Evolutionary conservation across 2,888 invertebrate species (phyloP), one percentile per base, ranked within the genome.

Genomic region (Keiferia lycopersicella): DNA sequence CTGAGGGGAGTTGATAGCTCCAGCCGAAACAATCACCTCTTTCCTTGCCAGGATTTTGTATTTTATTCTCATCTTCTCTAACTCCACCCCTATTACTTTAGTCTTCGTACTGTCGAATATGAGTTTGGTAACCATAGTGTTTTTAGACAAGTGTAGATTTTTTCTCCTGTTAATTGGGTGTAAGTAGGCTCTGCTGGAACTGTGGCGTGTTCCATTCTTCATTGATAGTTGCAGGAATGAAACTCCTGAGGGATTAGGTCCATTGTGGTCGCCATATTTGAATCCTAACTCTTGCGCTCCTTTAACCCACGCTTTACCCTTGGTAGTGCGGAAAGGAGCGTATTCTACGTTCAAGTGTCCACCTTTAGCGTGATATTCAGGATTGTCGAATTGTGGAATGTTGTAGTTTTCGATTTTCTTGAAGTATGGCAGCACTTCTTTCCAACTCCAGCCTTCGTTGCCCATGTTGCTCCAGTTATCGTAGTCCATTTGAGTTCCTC

Each of bases 1-100:
- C 79, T 96, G 96, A 0, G 97, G 96, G 7, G 96, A 93, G 82
- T 96, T 95, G 39, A 97, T 93, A 3, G 96, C 93, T 6, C 96
- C 97, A 0, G 95, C 96, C 50, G 95, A 93, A 45, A 97, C 69
- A 64, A 97, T 95, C 0, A 97, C 94, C 84, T 96, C 96, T 75
- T 94, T 95, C 51, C 86, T 93, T 1, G 95, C 95, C 70, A 91
- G 83, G 56, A 94, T 93, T 69, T 89, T 89, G 68, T 88, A 90
- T 68, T 87, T 87, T 60, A 79, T 87, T 1, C 90, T 91, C 22
- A 86, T 81, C 78, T 93, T 93, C 50, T 92, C 83, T 72, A 94
- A 91, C 77, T 94, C 92, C 1, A 95, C 92, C 0, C 95, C 95
- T 51, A 91, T 86, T 0, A 94, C 93, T 76, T 79, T 88, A 50